Base-by-base conservation (phyloP, 2,888 invertebrate species). In the Pandemis corylana region DNA sequence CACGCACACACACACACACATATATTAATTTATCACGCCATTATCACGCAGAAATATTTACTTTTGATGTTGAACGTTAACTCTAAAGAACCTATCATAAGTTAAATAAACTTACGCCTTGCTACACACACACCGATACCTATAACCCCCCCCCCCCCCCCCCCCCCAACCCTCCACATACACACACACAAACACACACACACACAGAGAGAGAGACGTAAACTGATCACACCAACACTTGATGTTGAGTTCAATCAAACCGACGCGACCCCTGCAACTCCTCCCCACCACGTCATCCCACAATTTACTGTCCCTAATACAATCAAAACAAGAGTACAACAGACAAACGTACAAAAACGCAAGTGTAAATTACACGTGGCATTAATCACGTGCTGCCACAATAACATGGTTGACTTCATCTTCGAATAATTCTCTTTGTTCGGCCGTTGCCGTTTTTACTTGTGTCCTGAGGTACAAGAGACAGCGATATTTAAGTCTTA, bases 351-450 rank as follows among this genome's bases (percentile, higher is more conserved):
- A 85, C 83, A 85, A 83, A 89, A 89, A 89, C 86, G 83, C 83
- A 85, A 85, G 89, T 91, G 92, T 93, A 93, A 93, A 93, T 93
- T 92, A 93, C 91, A 86, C 85, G 84, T 82, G 82, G 81, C 93
- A 92, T 93, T 90, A 88, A 93, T 93, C 93, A 91, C 87, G 79
- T 77, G 80, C 84, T 86, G 88, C 90, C 89, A 90, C 93, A 92
- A 94, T 94, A 92, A 93, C 88, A 90, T 86, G 93, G 92, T 92
- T 93, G 93, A 93, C 93, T 94, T 93, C 93, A 94, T 94, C 91
- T 91, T 92, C 89, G 87, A 92, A 94, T 93, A 92, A 94, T 94
- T 93, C 89, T 88, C 94, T 94, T 94, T 94, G 94, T 94, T 91
- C 89, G 88, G 87, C 85, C 81, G 89, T 87, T 89, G 89, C 87